Conservation (phyloP, 2,113 vertebrate species). For the Strix aluco region DNA sequence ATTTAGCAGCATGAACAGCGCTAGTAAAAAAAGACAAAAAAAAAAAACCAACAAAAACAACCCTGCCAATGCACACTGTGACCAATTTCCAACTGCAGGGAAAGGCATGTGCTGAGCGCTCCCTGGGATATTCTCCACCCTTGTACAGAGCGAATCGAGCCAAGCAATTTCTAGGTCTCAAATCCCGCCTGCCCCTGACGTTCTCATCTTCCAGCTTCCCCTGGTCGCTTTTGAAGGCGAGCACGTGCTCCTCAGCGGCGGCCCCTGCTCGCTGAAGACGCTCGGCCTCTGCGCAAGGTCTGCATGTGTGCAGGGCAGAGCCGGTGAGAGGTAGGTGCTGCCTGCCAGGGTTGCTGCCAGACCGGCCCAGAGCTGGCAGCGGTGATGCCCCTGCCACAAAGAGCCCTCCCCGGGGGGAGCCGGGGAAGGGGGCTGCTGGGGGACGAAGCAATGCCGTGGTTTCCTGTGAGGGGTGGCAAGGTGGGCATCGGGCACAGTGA, state of each 20-base stretch:
- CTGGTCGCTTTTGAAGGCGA: not conserved
- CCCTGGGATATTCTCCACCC: conserved; percentile 63
- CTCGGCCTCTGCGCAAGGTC: not conserved
- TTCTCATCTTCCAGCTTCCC: conserved; percentile 54
- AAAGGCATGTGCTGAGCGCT: conserved; percentile 36
- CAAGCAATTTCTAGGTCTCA: conserved; percentile 51
- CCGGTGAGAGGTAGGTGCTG: not conserved
- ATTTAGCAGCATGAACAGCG: not conserved
- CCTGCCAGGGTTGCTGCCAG: not conserved
- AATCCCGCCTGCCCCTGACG: conserved; percentile 27
- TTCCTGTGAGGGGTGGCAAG: not conserved
- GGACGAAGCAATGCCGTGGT: accelerated
- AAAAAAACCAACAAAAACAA: not conserved
- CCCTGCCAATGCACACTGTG: not conserved
- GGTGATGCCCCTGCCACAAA: not conserved
- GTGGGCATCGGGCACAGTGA: accelerated
- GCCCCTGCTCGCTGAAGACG: not conserved
- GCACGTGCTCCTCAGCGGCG: not conserved
- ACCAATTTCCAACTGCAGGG: conserved; percentile 25
- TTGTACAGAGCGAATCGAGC: not conserved
- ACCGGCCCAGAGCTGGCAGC: accelerated
- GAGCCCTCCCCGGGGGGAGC: not conserved
- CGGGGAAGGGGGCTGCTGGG: not conserved
- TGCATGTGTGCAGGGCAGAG: not conserved
- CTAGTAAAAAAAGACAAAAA: not conserved